phyloP scores from a whole-genome alignment of 2,888 invertebrate genomes.

The Trypoxylon attenuatum region DNA sequence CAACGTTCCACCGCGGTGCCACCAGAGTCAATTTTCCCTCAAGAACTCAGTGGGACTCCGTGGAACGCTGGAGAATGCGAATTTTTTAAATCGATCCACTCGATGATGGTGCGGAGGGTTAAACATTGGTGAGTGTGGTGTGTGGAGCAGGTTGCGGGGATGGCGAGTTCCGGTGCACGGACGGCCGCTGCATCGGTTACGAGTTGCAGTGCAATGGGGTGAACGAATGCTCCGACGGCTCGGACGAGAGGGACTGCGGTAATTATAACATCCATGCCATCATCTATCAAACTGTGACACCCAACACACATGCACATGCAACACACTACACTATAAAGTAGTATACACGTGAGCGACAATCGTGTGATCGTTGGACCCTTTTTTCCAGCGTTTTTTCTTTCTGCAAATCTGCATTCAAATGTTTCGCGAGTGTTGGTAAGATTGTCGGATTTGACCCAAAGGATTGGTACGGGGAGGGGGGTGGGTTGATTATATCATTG shows the following conservation, averaged over 20 bases:
- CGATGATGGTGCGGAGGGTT: conserved; percentile 17
- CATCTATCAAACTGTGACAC: conserved; percentile 19
- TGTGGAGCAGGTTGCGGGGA: conserved; percentile 75
- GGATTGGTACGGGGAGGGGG: too few species aligned
- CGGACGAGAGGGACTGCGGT: conserved; percentile 78
- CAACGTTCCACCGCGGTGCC: too few species aligned
- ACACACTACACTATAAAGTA: neutral
- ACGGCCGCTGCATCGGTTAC: conserved; percentile 79
- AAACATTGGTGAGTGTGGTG: conserved; percentile 70
- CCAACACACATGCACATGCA: neutral
- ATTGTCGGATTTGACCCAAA: too few species aligned
- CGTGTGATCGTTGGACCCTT: too few species aligned
- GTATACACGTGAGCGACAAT: neutral
- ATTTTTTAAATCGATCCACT: neutral
- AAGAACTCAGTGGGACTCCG: too few species aligned
- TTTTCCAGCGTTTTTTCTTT: too few species aligned
- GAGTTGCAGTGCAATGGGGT: conserved; percentile 78
- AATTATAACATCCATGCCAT: conserved; percentile 62
- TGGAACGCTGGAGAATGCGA: too few species aligned
- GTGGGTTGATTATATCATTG: too few species aligned
- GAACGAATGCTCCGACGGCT: conserved; percentile 78
- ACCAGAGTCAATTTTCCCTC: too few species aligned
- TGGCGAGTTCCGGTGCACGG: conserved; percentile 76
- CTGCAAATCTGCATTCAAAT: too few species aligned
- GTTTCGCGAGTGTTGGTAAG: too few species aligned